phyloP scores from a whole-genome alignment of 1,140 invertebrate species.

The Drosophila varians region DNA sequence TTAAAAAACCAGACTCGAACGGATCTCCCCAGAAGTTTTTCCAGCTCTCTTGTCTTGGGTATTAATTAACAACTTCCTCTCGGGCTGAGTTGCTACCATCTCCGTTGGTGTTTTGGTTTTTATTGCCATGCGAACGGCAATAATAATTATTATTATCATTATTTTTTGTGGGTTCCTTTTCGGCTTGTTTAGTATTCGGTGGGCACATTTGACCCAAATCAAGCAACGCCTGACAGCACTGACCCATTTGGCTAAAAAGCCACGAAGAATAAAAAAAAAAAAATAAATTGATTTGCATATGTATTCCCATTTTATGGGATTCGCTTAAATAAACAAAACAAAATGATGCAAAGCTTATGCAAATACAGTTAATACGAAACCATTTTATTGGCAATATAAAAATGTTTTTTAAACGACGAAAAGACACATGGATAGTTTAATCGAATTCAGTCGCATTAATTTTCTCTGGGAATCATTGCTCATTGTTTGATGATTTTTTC shows the following conservation, averaged over 20 bases:
- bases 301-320: slow-evolving; percentile 13
- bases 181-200: slow-evolving; percentile 52
- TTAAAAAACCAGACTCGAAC: slow-evolving; percentile 50
- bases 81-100: slow-evolving; percentile 26
- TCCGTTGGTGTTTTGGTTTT: slow-evolving; percentile 30
- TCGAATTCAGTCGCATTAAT: not conserved
- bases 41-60: slow-evolving; percentile 47
- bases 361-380: slow-evolving; percentile 8
- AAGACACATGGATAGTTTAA: not conserved
- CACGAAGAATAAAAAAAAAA: slow-evolving; percentile 6
- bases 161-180: slow-evolving; percentile 40
- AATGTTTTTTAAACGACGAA: not conserved
- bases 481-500: no score
- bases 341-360: slow-evolving; percentile 28
- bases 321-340: slow-evolving; percentile 17
- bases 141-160: slow-evolving; percentile 58
- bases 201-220: slow-evolving; percentile 76
- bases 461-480: not conserved
- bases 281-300: slow-evolving; percentile 21
- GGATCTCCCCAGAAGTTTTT: slow-evolving; percentile 51
- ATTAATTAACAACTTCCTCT: slow-evolving; percentile 78
- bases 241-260: slow-evolving; percentile 57
- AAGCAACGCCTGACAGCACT: slow-evolving; percentile 54
- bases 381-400: not conserved
- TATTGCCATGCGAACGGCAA: slow-evolving; percentile 61